These are phyloP conservation scores for Tanytarsus gracilentus DNA, from an alignment of 2,888 invertebrate genomes.

Conservation along the genomic window DNA sequence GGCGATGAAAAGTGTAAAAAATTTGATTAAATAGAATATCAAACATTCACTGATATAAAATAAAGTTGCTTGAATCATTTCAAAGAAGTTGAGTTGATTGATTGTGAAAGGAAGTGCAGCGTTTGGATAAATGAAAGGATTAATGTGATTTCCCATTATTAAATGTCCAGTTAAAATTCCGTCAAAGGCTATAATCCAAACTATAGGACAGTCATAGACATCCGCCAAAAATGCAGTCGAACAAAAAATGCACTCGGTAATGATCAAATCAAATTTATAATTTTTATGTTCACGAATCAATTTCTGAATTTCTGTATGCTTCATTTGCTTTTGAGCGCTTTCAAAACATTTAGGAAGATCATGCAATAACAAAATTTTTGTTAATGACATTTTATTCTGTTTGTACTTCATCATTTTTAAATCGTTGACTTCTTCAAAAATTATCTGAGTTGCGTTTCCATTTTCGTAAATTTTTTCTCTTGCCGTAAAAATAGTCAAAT, in stretches of 20 bases:
- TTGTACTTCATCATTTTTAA: too few relatives aligned
- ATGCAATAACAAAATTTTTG: background rate
- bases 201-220: background rate
- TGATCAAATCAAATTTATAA: background rate
- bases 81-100: background rate
- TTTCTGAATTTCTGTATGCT: background rate
- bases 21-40: too few relatives aligned
- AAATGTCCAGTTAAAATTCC: background rate
- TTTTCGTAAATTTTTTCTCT: too few relatives aligned
- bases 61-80: background rate
- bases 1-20: too few relatives aligned
- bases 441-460: too few relatives aligned
- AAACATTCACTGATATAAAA: too few relatives aligned
- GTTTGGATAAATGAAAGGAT: background rate
- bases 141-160: background rate
- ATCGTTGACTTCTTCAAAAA: too few relatives aligned
- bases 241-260: background rate
- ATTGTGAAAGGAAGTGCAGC: background rate
- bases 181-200: background rate
- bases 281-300: background rate
- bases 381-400: background rate
- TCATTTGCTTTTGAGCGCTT: background rate
- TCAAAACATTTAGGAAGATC: background rate
- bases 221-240: background rate
- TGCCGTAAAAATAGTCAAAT: too few relatives aligned